These are phyloP conservation scores for Rafetus swinhoei DNA, from an alignment of 2,113 vertebrate species.

Conservation along the genomic window DNA sequence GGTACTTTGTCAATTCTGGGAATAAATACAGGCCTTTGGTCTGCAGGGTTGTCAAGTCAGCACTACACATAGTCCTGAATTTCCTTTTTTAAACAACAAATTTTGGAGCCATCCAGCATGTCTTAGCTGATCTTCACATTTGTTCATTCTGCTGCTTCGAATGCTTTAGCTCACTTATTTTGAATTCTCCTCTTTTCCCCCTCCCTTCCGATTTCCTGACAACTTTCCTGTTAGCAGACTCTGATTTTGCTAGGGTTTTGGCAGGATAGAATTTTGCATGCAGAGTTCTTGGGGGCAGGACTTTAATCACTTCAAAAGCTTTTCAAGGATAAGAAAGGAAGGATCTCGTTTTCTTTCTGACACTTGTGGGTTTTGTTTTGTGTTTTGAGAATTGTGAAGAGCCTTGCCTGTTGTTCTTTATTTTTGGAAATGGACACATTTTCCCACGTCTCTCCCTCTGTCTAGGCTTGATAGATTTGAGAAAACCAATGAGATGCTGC, in stretches of 20 bases:
- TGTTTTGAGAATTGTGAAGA: not conserved
- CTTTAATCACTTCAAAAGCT: not conserved
- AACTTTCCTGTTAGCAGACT: not conserved
- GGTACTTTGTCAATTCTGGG: not conserved
- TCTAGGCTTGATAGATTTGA: constrained; percentile 96
- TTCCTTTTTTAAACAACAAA: not conserved
- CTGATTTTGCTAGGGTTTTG: not conserved
- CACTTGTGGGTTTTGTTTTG: not conserved
- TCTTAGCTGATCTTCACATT: not conserved
- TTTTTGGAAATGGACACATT: not conserved
- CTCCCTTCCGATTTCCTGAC: not conserved
- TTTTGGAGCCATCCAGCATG: not conserved
- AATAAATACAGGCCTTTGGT: not conserved
- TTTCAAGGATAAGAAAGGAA: not conserved
- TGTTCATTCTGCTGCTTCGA: not conserved
- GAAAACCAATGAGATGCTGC: constrained; percentile 98
- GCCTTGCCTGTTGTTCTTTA: not conserved
- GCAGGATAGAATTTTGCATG: not conserved
- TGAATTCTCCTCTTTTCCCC: not conserved
- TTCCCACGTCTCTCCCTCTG: not conserved
- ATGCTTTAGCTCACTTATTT: not conserved
- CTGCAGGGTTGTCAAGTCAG: not conserved
- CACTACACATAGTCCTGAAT: not conserved
- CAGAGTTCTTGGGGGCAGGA: not conserved
- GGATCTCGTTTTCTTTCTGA: not conserved